These are phyloP conservation scores for Neolamprologus toae DNA, from an alignment of 2,113 vertebrate species.

Conservation along the genomic window DNA sequence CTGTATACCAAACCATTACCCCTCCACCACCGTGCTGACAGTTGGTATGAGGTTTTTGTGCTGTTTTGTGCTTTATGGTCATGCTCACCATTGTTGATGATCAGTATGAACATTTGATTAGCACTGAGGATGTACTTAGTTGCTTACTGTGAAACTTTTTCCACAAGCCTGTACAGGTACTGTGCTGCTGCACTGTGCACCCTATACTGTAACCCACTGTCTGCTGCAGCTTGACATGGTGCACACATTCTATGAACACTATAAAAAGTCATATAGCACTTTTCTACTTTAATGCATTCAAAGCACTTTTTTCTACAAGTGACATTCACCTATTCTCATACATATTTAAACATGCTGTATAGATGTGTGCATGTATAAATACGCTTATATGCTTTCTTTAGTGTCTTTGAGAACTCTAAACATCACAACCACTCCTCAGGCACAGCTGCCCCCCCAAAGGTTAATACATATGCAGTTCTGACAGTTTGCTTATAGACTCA, in stretches of 20 bases:
- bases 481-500: background rate
- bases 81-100: background rate
- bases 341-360: background rate
- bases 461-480: fast-evolving
- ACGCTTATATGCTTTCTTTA: background rate
- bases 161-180: background rate
- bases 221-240: background rate
- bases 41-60: background rate
- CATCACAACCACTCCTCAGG: background rate
- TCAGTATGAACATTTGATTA: background rate
- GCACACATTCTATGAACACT: background rate
- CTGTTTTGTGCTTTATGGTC: background rate
- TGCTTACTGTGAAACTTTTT: background rate
- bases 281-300: background rate
- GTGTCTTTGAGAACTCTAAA: background rate
- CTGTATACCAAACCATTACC: background rate
- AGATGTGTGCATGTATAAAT: background rate
- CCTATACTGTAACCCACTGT: background rate
- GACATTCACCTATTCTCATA: background rate
- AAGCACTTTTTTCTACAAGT: background rate
- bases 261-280: background rate
- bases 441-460: background rate
- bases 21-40: background rate
- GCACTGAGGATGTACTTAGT: background rate
- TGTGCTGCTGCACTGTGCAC: fast-evolving